Evolutionary conservation across 2,113 vertebrate genomes (phyloP), one percentile per base, ranked within the genome.

Genomic region (Hippolais icterina): DNA sequence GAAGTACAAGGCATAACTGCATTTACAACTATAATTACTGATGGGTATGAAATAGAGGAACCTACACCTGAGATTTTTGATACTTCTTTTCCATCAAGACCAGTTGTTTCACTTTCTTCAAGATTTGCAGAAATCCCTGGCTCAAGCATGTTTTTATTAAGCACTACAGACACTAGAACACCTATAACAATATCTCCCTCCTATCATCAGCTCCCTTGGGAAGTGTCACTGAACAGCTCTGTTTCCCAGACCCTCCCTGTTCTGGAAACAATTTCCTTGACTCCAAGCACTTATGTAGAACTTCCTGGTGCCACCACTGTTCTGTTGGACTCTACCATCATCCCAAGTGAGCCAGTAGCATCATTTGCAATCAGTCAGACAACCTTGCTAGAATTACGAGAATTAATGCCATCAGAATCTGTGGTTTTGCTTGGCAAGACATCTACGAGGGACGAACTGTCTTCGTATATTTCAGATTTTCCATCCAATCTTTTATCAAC

Each of bases 11-110:
- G 97, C 52, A 44, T 98, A 78, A 86, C 96, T 53, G 85, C 95
- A 5, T 91, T 93, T 88, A 98, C 98, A 92, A 98, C 98, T 52
- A 3, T 98, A 23, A 94, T 97, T 37, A 81, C 93, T 4, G 98
- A 99, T 2, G 52, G 96, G 7, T 98, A 98, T 41, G 98, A 99
- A 24, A 71, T 98, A 27, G 99, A 99, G 77, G 98, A 99, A 35
- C 97, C 98, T 24, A 92, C 96, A 23, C 98, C 94, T n/a, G 98
- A 98, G 85, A 95, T 68, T 70, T 99, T 99, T 70, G 98, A 99
- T 92, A 99, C 98, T 16, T 96, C 98, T 53, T 99, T 99, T 87
- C 98, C 98, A 39, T 97, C 98, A n/a, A 98, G 99, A 91, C 98
- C 98, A 2, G 90, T 98, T 5, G 91, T 98, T 91, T 97, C 97